Base-by-base conservation (phyloP, 2,888 invertebrate genomes). In the Disparrhopalites patrizii region DNA sequence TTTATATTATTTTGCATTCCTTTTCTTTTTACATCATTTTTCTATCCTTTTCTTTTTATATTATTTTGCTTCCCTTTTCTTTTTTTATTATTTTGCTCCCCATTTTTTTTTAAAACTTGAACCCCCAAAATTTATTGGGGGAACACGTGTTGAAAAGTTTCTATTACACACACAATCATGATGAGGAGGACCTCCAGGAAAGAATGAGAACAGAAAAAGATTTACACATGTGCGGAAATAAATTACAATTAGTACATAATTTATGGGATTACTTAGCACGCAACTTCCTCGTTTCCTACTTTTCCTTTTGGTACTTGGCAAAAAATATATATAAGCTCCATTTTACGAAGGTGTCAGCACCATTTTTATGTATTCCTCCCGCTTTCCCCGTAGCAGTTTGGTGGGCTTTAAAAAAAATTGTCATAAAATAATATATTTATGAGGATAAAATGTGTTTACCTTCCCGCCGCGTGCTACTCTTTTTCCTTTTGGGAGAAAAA, bases 371-470 rank as follows among this genome's bases (percentile, higher is more conserved):
- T 51, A 51, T 15, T 51, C 13, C 51, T 25, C 7, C 13, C 52
- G 25, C 25, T 28, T 28, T n/a, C 30, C 30, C 31, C 31, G 4
- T 30, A 52, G 30, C 10, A n/a, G n/a, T n/a, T n/a, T n/a, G n/a
- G n/a, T n/a, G n/a, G n/a, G n/a, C 18, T 47, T 23, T 47, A 10
- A 28, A 43, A 27, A 7, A 13, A 47, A 25, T 40, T 40, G 58
- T 43, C 25, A 58, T 58, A 58, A 58, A 58, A 25, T 47, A 8
- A 47, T 47, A 43, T 43, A 30, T 43, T 27, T 43, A 47, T 47
- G 25, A 25, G 25, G 47, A 23, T 47, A 20, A 43, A 47, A 25
- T 47, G 25, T 2, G 5, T 47, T 36, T 7, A 23, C 25, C 23
- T 25, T 7, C 47, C 25, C 3, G 47, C 23, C n/a, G 23, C 5